Conservation (phyloP, 2,888 invertebrate species). For the Nomada hirtipes region DNA sequence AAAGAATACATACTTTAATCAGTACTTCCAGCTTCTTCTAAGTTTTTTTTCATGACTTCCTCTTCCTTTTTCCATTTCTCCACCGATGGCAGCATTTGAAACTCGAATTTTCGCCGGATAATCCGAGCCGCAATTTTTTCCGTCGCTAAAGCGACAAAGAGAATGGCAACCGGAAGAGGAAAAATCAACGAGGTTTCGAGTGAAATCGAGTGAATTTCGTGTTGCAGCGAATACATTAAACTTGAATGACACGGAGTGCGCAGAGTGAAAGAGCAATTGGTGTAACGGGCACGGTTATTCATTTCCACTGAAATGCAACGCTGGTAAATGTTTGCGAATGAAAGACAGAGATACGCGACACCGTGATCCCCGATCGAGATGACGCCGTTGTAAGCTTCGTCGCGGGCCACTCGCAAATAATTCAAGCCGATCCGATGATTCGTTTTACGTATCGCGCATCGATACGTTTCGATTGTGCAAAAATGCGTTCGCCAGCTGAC, state of each 20-base stretch:
- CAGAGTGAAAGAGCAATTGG: conserved; percentile 19
- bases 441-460: conserved; percentile 6
- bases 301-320: conserved; percentile 31
- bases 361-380: neutral
- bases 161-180: neutral
- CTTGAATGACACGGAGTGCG: conserved; percentile 6
- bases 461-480: neutral
- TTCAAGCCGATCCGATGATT: neutral
- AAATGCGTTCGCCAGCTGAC: neutral
- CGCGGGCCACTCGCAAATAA: neutral
- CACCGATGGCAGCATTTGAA: neutral
- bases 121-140: neutral
- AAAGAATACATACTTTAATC: too few relatives aligned
- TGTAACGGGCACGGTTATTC: conserved; percentile 28
- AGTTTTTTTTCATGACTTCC: neutral
- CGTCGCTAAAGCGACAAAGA: too few relatives aligned
- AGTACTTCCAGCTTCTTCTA: too few relatives aligned
- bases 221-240: conserved; percentile 29
- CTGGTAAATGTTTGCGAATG: conserved; percentile 25
- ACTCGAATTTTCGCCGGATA: neutral
- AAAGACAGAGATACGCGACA: conserved; percentile 4
- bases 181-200: conserved; percentile 12
- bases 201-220: conserved; percentile 38
- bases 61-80: neutral
- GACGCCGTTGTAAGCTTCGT: neutral